Evolutionary conservation across 1,140 invertebrate genomes (phyloP), one percentile per base, ranked within the genome.

Genomic region (Diploscapter pachys): DNA sequence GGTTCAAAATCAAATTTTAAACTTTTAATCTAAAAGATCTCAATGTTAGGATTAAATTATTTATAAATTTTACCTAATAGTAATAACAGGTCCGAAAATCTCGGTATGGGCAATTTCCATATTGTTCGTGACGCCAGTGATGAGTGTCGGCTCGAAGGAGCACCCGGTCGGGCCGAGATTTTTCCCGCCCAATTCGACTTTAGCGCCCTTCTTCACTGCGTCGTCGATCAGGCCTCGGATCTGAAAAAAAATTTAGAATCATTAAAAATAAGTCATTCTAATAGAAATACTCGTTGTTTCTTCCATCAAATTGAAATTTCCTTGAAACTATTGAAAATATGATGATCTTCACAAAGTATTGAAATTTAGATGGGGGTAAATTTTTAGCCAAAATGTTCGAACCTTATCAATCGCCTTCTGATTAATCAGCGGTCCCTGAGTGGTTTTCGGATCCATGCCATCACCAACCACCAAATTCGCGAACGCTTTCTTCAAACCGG

Each of bases 61-160:
- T 31, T 31, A 31, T 31, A 31, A 31, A 31, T 31, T 31, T 71
- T 91, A 93, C 70, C 93, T 89, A 80, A 95, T 90, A 5, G 92
- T 89, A 72, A 92, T 92, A 9, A 99, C 91, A 0, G 96, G 96
- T 0, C 96, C 96, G 89, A 99, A 99, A 72, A 98, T 92, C 89
- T 99, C 96, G 82, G 95, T 93, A 5, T 88, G 86, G 80, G 92
- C 93, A 71, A 95, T 90, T 71, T 90, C 85, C 92, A 97, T 97
- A 52, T 92, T 87, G 48, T 88, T 81, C 11, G 89, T 92, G 3
- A 98, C 90, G 86, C 92, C 88, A 2, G 91, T 91, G 3, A 99
- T 83, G 31, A 99, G 84, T 1, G 96, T 99, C 13, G 96, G 95
- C 78, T 95, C 90, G 88, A 91, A 98, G 73, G 92, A 89, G 65